A percentile compares a stretch with the other conserved stretches of the same genome.
Evolutionary conservation across 2,797 vertebrate genomes (phyloP).

Genomic region (Prunella strophiata): DNA sequence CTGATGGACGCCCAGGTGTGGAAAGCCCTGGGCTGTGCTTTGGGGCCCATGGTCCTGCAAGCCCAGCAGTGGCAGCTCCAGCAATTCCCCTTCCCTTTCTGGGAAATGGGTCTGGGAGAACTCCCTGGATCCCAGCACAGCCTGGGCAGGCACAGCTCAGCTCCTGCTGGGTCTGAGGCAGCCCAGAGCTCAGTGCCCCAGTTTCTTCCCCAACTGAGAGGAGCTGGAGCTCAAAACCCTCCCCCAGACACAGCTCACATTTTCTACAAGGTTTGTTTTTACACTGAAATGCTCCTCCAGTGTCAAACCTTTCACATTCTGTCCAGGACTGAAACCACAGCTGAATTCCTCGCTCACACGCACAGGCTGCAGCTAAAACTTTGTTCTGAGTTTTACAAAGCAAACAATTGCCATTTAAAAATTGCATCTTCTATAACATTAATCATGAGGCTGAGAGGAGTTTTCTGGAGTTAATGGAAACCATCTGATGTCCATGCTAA

Average conservation of each 20-base stretch:
- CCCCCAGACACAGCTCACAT: neutral
- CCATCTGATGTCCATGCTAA: constrained; percentile 56
- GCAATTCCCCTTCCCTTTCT: neutral
- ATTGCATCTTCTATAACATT: neutral
- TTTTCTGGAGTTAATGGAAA: constrained; percentile 54
- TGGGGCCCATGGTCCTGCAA: accelerated
- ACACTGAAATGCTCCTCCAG: neutral
- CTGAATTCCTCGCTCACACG: neutral
- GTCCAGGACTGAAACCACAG: neutral
- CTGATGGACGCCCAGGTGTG: neutral
- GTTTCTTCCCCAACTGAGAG: neutral
- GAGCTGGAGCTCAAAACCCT: neutral
- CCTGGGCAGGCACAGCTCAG: neutral
- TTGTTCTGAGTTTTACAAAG: neutral
- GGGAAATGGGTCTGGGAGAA: accelerated
- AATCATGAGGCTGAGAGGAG: neutral
- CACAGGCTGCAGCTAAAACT: neutral
- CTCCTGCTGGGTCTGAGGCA: neutral
- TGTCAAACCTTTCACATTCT: neutral
- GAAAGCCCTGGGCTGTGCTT: accelerated
- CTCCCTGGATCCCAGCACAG: neutral
- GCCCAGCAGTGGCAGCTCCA: neutral
- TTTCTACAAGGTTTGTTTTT: constrained; percentile 18
- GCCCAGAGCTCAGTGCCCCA: neutral
- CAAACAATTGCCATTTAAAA: constrained; percentile 43